Evolutionary conservation across 2,113 vertebrate species (phyloP).

Genomic region (Apaloderma vittatum): DNA sequence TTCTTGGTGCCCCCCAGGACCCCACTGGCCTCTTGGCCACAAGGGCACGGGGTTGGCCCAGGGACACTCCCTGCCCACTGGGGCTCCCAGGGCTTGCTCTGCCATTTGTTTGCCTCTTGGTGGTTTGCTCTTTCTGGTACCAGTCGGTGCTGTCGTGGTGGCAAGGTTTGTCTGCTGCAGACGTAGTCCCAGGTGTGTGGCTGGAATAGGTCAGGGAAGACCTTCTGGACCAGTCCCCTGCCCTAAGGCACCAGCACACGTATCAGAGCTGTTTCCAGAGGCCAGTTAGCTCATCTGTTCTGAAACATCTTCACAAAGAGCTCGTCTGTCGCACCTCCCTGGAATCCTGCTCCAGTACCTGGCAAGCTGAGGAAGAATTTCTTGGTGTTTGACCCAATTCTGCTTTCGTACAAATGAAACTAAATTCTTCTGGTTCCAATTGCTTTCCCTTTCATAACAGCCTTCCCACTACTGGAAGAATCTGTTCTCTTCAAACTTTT

Average conservation of each 20-base stretch:
- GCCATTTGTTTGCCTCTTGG: neutral
- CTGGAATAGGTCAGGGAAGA: neutral
- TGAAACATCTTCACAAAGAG: neutral
- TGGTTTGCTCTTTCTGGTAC: neutral
- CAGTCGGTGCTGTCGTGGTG: fast-evolving
- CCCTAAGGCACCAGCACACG: neutral
- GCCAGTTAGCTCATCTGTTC: fast-evolving
- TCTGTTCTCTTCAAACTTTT: neutral
- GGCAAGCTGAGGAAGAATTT: neutral
- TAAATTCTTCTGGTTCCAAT: neutral
- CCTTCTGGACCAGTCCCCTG: neutral
- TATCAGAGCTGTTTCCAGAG: neutral
- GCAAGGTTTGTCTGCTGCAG: neutral
- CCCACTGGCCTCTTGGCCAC: too few relatives aligned
- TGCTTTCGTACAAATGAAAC: neutral
- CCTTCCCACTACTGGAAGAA: neutral
- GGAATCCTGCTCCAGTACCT: neutral
- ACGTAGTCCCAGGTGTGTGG: fast-evolving
- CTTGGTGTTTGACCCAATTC: neutral
- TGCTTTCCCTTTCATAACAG: neutral
- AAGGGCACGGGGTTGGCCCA: too few relatives aligned
- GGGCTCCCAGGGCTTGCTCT: neutral
- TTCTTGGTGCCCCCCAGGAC: too few relatives aligned
- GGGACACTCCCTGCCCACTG: too few relatives aligned
- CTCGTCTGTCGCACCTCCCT: neutral